phyloP scores from a whole-genome alignment of 2,888 invertebrate genomes.

The Drosophila kuntzei region DNA sequence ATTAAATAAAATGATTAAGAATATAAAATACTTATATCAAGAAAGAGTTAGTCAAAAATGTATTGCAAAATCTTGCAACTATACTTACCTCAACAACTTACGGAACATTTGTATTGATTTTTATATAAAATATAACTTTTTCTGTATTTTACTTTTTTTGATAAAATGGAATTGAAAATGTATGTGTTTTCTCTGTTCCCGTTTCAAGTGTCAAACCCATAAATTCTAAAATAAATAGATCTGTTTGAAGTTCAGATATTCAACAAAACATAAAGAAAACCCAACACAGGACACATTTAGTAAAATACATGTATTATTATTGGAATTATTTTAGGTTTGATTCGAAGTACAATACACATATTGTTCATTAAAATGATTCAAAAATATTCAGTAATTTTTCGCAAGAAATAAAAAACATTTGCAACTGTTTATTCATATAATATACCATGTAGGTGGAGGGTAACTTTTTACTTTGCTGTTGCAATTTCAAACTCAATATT shows the following conservation, averaged over 20 bases:
- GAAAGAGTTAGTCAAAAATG: too few relatives aligned
- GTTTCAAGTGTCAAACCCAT: not conserved
- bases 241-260: not conserved
- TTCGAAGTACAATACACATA: conserved; percentile 76
- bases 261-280: not conserved
- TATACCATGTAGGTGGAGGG: conserved; percentile 54
- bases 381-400: conserved; percentile 75
- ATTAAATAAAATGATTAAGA: too few relatives aligned
- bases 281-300: conserved; percentile 24
- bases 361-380: conserved; percentile 72
- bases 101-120: conserved; percentile 31
- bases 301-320: conserved; percentile 68
- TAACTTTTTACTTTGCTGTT: conserved; percentile 48
- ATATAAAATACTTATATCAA: too few relatives aligned
- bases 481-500: conserved; percentile 65
- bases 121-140: conserved; percentile 15
- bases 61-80: not conserved
- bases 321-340: conserved; percentile 76
- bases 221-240: not conserved
- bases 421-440: conserved; percentile 46
- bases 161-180: conserved; percentile 16
- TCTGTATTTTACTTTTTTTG: conserved; percentile 12
- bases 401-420: conserved; percentile 36
- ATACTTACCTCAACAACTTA: conserved; percentile 39
- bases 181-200: conserved; percentile 2